phyloP scores from a whole-genome alignment of 2,888 invertebrate species.

The Eudemis profundana region DNA sequence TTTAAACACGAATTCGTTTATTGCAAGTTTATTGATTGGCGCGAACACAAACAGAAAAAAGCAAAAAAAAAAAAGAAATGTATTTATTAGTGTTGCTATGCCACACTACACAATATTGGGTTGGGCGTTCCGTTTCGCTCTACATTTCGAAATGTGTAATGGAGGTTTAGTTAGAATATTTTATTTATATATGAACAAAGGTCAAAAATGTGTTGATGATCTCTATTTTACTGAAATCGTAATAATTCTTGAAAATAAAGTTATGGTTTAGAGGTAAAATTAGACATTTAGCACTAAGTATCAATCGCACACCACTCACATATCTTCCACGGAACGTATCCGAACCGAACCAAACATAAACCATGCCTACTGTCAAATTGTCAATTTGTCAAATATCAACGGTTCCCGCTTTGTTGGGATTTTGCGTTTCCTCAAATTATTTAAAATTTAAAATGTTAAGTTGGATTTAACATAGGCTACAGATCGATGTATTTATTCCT shows the following conservation, averaged over 20 bases:
- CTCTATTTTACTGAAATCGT: too few relatives aligned
- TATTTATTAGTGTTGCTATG: constrained; percentile 24
- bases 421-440: constrained; percentile 28
- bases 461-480: not conserved
- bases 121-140: too few relatives aligned
- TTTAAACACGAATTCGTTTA: constrained; percentile 31
- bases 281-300: too few relatives aligned
- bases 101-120: too few relatives aligned
- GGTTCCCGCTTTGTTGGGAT: constrained; percentile 48
- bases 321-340: constrained; percentile 18
- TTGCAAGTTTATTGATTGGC: constrained; percentile 42
- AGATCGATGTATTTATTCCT: constrained; percentile 40
- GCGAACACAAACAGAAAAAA: constrained; percentile 41
- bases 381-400: constrained; percentile 51
- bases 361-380: constrained; percentile 8
- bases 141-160: too few relatives aligned
- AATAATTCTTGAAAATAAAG: too few relatives aligned
- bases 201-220: too few relatives aligned
- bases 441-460: constrained; percentile 28
- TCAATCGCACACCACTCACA: too few relatives aligned
- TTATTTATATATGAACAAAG: too few relatives aligned
- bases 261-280: too few relatives aligned
- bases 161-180: too few relatives aligned
- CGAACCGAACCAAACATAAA: not conserved
- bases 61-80: constrained; percentile 28